Conservation (phyloP, 2,888 invertebrate genomes). For the Enoplolaimus lenunculus region DNA sequence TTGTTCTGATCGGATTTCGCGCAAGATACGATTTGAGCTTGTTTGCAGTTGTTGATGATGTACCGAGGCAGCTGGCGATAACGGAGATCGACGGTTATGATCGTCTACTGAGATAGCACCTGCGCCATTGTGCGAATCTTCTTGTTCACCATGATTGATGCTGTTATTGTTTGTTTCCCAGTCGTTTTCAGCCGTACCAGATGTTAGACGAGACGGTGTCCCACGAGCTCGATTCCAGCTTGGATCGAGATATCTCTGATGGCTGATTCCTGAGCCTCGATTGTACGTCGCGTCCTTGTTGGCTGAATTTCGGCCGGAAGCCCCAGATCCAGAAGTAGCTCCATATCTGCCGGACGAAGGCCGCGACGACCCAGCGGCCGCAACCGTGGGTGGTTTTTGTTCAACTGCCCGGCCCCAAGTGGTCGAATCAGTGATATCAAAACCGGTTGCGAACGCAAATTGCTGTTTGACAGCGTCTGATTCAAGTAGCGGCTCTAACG, state of each 20-base stretch:
- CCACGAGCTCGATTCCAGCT: not conserved
- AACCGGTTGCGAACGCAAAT: not conserved
- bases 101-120: too few species aligned
- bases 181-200: not conserved
- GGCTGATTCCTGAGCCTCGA: not conserved
- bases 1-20: not conserved
- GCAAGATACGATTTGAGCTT: not conserved
- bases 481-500: not conserved
- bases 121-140: too few species aligned
- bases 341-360: not conserved
- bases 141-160: too few species aligned
- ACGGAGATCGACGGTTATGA: not conserved
- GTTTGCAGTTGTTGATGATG: too few species aligned
- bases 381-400: not conserved
- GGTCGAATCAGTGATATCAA: not conserved
- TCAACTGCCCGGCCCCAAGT: not conserved
- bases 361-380: not conserved
- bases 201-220: not conserved
- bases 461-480: not conserved
- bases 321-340: not conserved
- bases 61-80: not conserved
- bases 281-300: not conserved
- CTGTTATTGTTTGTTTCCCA: not conserved
- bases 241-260: too few species aligned
- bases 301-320: not conserved